These are phyloP conservation scores for Ceratosolen solmsi DNA, from an alignment of 1,140 invertebrate species.

Conservation along the genomic window DNA sequence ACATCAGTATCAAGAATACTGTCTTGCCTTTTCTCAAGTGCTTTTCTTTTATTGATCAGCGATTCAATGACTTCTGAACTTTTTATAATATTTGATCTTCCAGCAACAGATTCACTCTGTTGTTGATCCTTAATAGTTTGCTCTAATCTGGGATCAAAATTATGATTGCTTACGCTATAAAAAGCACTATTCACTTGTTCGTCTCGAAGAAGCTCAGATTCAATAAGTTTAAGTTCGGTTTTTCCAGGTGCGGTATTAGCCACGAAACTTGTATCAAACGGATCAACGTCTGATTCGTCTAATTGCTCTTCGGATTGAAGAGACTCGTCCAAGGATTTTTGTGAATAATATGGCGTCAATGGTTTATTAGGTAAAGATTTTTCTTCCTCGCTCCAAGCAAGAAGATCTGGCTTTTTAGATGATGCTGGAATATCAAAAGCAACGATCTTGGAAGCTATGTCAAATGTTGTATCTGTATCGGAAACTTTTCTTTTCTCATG, in stretches of 20 bases:
- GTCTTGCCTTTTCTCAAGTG: conserved; percentile 59
- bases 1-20: conserved; percentile 76
- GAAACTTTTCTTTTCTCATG: conserved; percentile 51
- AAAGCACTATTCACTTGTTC: conserved; percentile 54
- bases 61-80: conserved; percentile 43
- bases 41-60: conserved; percentile 31
- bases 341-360: conserved; percentile 85
- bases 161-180: conserved; percentile 75
- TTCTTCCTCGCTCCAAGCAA: conserved; percentile 77
- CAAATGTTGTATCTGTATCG: conserved; percentile 76
- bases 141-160: conserved; percentile 76
- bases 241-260: conserved; percentile 80
- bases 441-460: conserved; percentile 77
- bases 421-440: conserved; percentile 80
- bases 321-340: conserved; percentile 65
- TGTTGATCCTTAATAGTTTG: conserved; percentile 24
- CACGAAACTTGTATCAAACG: conserved; percentile 88
- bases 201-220: conserved; percentile 77
- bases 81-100: background rate
- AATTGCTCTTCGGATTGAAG: conserved; percentile 67
- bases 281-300: conserved; percentile 77
- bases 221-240: conserved; percentile 82
- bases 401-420: conserved; percentile 74
- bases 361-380: conserved; percentile 77
- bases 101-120: conserved; percentile 56